These are phyloP conservation scores for Carpatolechia fugitivella DNA, from an alignment of 2,888 invertebrate species.

Conservation along the genomic window DNA sequence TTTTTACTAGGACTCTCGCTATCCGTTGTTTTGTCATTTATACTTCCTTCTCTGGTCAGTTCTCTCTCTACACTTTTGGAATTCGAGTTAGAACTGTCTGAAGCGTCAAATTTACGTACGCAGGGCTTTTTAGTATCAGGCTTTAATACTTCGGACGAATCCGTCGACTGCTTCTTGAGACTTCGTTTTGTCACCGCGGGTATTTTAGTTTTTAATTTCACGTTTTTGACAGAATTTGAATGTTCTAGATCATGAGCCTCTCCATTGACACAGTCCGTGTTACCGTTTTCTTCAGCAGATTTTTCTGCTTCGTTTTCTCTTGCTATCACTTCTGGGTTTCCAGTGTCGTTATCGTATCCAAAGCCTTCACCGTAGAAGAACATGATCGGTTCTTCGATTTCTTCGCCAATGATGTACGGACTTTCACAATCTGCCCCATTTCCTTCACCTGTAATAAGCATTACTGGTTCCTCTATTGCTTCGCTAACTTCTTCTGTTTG, in stretches of 20 bases:
- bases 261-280: constrained; percentile 61
- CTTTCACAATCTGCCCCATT: constrained; percentile 83
- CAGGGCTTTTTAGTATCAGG: constrained; percentile 68
- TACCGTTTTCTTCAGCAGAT: constrained; percentile 53
- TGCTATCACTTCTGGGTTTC: constrained; percentile 78
- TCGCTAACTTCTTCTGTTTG: constrained; percentile 68
- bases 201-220: constrained; percentile 49
- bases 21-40: constrained; percentile 57
- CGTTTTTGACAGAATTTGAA: constrained; percentile 49
- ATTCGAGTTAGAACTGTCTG: constrained; percentile 52
- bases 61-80: constrained; percentile 44
- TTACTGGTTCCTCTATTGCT: constrained; percentile 85
- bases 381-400: constrained; percentile 85
- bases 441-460: constrained; percentile 85
- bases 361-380: constrained; percentile 85
- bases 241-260: constrained; percentile 50
- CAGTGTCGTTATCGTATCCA: constrained; percentile 86
- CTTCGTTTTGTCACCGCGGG: constrained; percentile 56
- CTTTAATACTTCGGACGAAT: constrained; percentile 53
- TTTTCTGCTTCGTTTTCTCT: constrained; percentile 45
- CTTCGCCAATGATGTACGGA: constrained; percentile 80
- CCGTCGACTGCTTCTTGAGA: constrained; percentile 64
- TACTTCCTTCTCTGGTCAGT: constrained; percentile 44
- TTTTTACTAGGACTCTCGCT: constrained; percentile 53
- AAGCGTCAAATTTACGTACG: constrained; percentile 54